Conservation (phyloP, 2,797 vertebrate genomes). For the Sebastes glaucus region DNA sequence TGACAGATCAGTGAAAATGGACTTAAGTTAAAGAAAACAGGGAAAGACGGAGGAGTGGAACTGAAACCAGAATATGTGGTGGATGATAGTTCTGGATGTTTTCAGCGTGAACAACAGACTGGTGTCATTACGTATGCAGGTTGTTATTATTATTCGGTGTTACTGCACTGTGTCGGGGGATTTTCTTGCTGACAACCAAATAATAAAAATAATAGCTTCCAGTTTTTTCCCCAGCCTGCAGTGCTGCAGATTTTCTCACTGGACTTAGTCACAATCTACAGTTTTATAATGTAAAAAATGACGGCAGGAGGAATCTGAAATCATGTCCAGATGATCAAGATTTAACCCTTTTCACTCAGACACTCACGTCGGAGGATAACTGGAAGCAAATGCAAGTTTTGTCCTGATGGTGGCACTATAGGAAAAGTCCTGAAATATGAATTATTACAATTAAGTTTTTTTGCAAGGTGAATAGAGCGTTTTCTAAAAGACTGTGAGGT, state of each 20-base stretch:
- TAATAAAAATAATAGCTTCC: background rate
- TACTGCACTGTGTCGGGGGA: background rate
- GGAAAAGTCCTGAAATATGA: background rate
- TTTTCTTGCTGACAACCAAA: background rate
- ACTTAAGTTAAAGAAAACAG: too few species aligned
- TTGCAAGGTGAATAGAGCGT: background rate
- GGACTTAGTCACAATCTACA: background rate
- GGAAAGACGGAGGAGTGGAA: too few species aligned
- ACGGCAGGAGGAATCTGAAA: background rate
- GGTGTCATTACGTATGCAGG: background rate
- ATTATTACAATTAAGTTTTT: background rate
- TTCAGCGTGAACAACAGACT: too few species aligned
- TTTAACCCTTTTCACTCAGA: too few species aligned
- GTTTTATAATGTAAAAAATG: background rate
- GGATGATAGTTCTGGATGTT: too few species aligned
- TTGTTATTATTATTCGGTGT: background rate
- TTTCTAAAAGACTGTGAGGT: background rate
- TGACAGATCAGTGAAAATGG: too few species aligned
- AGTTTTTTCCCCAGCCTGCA: background rate
- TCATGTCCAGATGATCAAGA: background rate
- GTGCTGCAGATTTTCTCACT: background rate
- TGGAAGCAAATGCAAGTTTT: background rate
- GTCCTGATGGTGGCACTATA: background rate
- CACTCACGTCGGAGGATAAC: background rate
- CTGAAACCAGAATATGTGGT: too few species aligned